phyloP scores from a whole-genome alignment of 2,888 invertebrate species.

The Panopea generosa region DNA sequence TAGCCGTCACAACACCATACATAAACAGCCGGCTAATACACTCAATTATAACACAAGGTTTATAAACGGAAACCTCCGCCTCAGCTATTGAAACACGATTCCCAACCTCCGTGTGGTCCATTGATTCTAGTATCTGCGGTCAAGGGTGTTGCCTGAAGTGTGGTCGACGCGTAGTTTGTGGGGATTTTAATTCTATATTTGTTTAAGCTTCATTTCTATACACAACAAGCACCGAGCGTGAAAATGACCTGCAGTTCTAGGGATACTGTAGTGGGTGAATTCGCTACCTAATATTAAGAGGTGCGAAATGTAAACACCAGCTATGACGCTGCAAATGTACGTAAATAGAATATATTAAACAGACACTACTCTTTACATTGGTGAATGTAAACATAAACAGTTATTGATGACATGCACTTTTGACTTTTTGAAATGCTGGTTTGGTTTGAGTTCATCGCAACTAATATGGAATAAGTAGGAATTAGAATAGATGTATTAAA shows the following conservation, averaged over 20 bases:
- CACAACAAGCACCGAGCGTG: not conserved
- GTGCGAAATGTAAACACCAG: too few relatives aligned
- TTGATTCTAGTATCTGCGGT: constrained; percentile 6
- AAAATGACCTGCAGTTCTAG: constrained; percentile 9
- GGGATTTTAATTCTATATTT: not conserved
- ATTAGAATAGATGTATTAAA: too few relatives aligned
- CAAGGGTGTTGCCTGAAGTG: too few relatives aligned
- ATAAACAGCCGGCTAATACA: constrained; percentile 13
- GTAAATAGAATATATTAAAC: too few relatives aligned
- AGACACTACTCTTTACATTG: too few relatives aligned
- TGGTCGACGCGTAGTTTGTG: not conserved
- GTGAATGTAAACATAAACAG: too few relatives aligned
- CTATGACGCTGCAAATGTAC: too few relatives aligned
- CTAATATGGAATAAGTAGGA: too few relatives aligned
- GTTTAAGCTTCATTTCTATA: not conserved
- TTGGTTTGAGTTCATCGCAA: too few relatives aligned
- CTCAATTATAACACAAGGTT: not conserved
- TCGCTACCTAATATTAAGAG: too few relatives aligned
- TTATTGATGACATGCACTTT: too few relatives aligned
- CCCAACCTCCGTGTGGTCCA: constrained; percentile 30
- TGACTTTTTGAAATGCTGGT: too few relatives aligned
- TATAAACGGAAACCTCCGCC: not conserved
- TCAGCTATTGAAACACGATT: constrained; percentile 6
- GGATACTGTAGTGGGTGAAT: not conserved
- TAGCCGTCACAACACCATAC: constrained; percentile 6